Base-by-base conservation (phyloP, 2,797 vertebrate species). In the Sebastes reedi region DNA sequence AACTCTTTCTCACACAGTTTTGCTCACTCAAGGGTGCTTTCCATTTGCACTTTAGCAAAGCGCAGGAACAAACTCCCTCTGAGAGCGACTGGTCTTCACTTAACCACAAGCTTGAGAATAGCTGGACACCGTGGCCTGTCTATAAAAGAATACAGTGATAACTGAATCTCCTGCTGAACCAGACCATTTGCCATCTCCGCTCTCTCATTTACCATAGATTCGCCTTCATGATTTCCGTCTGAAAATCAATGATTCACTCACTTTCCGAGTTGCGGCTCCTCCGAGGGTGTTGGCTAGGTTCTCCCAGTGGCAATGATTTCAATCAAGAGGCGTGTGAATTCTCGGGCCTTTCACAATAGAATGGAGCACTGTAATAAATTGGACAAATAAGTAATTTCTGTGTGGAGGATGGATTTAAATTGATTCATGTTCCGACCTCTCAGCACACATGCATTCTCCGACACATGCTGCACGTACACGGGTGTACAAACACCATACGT, bases 361-460 rank as follows among this genome's bases (percentile, higher is more conserved):
- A 89, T 70, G 76, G 72, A 90, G 85, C 87, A 81, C 77, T 80
- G 86, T 90, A 92, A 93, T 94, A 91, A 90, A 95, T 93, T 93
- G 90, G 80, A 92, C 93, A 95, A 95, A 95, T 93, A 90, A 92
- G 89, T 93, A 9, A 94, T 94, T 95, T 94, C 88, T 94, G 74
- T 88, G 67, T 42, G 58, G 90, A 86, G 87, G 89, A 92, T 89
- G 82, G 84, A 87, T 93, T 89, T 86, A 87, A 95, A 95, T 95
- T 79, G 91, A 94, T 93, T 91, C 79, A 81, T 80, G 83, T 89
- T 75, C 83, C 32, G 62, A 91, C 87, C 80, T 80, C 80, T 81
- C 16, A 3, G 58, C 68, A 36, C 81, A 56, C 66, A 52, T 34
- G 9, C 77, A 18, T 79, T 75, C 58, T 59, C 30, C 69, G 73